Conservation (phyloP, 2,797 vertebrate genomes). For the Phaenicophaeus curvirostris region DNA sequence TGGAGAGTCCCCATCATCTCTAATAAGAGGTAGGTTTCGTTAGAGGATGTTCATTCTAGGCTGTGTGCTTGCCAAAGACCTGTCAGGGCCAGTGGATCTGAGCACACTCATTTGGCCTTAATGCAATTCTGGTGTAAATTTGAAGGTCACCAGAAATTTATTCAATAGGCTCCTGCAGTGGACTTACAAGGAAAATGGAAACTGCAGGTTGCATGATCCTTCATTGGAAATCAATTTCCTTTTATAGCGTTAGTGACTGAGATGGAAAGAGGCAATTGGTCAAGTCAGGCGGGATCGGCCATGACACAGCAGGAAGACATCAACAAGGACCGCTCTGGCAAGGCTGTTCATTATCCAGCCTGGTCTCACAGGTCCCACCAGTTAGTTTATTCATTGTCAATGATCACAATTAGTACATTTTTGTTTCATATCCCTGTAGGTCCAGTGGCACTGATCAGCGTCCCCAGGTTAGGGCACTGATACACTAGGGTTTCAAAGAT, state of each 20-base stretch:
- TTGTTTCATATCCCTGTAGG: background rate
- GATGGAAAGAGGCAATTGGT: background rate
- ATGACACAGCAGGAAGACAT: background rate
- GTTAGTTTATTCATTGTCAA: background rate
- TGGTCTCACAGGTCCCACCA: background rate
- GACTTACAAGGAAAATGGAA: background rate
- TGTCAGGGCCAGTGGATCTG: slow-evolving; percentile 39
- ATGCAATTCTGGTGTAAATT: background rate
- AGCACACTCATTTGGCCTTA: slow-evolving; percentile 42
- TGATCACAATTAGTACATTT: background rate
- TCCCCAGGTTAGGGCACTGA: background rate
- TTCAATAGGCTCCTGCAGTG: slow-evolving; percentile 1
- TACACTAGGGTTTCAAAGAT: background rate
- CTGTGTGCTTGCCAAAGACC: slow-evolving; percentile 19
- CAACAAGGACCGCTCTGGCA: background rate
- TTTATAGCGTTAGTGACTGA: background rate
- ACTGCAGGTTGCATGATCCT: background rate
- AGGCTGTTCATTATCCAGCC: background rate
- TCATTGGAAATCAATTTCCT: slow-evolving; percentile 4
- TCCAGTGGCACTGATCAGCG: background rate
- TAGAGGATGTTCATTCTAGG: slow-evolving; percentile 10
- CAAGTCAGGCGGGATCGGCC: background rate
- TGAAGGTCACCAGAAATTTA: slow-evolving; percentile 40
- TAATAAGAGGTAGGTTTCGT: slow-evolving; percentile 79
- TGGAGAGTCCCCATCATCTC: slow-evolving; percentile 90